Conservation (phyloP, 2,113 vertebrate species). For the Microcebus ravelobensis region DNA sequence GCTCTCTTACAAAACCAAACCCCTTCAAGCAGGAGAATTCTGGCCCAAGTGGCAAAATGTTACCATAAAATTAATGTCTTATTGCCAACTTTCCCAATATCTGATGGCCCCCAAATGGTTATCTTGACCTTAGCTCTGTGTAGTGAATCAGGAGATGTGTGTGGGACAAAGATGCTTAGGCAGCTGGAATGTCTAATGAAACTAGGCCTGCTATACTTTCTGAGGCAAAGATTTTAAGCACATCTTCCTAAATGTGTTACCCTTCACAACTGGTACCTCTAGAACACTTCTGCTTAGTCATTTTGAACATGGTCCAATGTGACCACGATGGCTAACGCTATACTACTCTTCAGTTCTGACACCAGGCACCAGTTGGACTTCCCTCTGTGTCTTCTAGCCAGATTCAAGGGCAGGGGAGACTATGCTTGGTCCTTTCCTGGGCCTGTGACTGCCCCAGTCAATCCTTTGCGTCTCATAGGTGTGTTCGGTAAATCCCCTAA, state of each 20-base stretch:
- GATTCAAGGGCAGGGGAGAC: too few species aligned
- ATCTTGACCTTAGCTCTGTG: background rate
- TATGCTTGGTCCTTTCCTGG: background rate
- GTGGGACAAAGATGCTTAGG: background rate
- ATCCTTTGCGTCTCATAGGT: background rate
- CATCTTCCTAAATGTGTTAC: too few species aligned
- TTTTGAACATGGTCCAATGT: background rate
- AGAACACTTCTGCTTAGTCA: background rate
- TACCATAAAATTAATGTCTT: background rate
- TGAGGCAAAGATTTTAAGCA: background rate
- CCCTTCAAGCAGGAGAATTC: background rate
- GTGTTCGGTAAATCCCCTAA: background rate
- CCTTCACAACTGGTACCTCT: background rate
- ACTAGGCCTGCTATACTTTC: background rate
- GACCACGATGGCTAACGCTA: background rate
- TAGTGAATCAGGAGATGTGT: background rate
- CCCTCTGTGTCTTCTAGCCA: background rate
- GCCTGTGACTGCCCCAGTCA: too few species aligned
- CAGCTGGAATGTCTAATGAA: background rate
- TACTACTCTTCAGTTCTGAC: background rate
- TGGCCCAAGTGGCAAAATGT: background rate
- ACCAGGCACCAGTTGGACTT: background rate
- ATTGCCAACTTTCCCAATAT: background rate
- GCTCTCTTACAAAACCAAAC: background rate
- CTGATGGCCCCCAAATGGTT: background rate